A percentile compares a stretch with the other conserved stretches of the same genome.
These are phyloP conservation scores for Drosophila picticornis DNA, from an alignment of 2,888 invertebrate species.

Conservation along the genomic window DNA sequence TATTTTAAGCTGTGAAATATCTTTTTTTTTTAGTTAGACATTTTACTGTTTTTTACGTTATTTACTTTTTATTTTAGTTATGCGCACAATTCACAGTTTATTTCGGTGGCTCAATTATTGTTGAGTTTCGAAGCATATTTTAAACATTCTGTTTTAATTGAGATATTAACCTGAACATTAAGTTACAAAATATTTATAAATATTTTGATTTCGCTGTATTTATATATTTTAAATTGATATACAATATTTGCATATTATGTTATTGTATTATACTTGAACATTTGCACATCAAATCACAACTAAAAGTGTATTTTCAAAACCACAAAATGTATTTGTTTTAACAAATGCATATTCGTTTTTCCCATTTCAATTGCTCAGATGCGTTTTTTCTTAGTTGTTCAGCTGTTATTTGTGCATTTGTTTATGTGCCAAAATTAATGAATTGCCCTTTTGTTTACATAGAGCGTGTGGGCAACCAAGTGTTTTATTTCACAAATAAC, in stretches of 20 bases:
- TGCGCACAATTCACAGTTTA: background rate
- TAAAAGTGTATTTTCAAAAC: background rate
- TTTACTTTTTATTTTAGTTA: background rate
- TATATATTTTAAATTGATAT: background rate
- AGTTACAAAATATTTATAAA: background rate
- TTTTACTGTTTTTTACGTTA: background rate
- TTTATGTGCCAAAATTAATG: conserved; percentile 25
- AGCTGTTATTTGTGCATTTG: conserved; percentile 42
- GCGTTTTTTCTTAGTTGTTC: conserved; percentile 7
- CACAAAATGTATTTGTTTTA: conserved; percentile 4
- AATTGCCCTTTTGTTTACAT: conserved; percentile 46
- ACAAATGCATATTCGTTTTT: conserved; percentile 4
- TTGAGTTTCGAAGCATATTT: background rate
- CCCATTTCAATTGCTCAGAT: conserved; percentile 14
- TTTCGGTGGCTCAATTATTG: background rate
- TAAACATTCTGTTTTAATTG: background rate
- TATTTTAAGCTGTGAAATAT: conserved; percentile 21
- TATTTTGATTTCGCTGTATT: background rate
- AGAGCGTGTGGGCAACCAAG: conserved; percentile 4
- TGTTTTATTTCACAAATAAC: conserved; percentile 27
- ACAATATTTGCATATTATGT: background rate
- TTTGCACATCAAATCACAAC: conserved; percentile 7
- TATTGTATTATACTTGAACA: background rate
- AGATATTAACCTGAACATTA: background rate
- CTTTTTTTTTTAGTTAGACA: background rate